Evolutionary conservation across 1,140 invertebrate genomes (phyloP), one percentile per base, ranked within the genome.

Genomic region (Solenopsis invicta): DNA sequence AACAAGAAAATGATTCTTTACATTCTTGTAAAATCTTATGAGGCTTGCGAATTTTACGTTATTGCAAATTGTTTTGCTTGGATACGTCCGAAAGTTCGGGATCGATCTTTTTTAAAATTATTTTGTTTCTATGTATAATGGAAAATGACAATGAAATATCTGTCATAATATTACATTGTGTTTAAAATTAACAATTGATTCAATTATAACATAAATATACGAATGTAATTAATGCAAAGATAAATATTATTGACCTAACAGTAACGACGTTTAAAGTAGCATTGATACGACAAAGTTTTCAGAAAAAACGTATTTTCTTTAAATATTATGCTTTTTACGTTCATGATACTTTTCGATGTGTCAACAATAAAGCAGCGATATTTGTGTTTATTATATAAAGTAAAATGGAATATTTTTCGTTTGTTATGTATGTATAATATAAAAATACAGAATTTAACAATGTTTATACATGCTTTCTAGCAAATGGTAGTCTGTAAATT

Each of bases 401-500:
- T 77, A 77, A 77, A 64, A 16, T 78, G 59, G 45, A 64, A 66
- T 66, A 78, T 48, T 77, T 77, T 77, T 48, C 41, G 41, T 64
- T 77, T 41, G 37, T 76, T 76, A 66, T 78, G 18, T 66, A 78
- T 50, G 12, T 78, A 66, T 50, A 48, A 78, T 50, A 78, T 52
- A 78, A 66, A 66, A 4, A 54, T 41, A 71, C 48, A 71, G 34
- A 69, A 41, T 81, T 69, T 81, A 69, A 81, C 12, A 6, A 81
- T 81, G 48, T 81, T 81, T 81, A 81, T 81, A 81, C 48, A 54
- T 81, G 48, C 50, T 81, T 81, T 81, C n/a, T 71, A 71, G 64
- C 48, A 18, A 16, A 61, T 77, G 61, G 21, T 76, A 41, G 10
- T 56, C 48, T 81, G 61, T 78, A 81, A 81, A 81, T 81, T 81